A percentile compares a stretch with the other conserved stretches of the same genome.
Conservation (phyloP, 2,888 invertebrate species). For the Nephrotoma appendiculata region DNA sequence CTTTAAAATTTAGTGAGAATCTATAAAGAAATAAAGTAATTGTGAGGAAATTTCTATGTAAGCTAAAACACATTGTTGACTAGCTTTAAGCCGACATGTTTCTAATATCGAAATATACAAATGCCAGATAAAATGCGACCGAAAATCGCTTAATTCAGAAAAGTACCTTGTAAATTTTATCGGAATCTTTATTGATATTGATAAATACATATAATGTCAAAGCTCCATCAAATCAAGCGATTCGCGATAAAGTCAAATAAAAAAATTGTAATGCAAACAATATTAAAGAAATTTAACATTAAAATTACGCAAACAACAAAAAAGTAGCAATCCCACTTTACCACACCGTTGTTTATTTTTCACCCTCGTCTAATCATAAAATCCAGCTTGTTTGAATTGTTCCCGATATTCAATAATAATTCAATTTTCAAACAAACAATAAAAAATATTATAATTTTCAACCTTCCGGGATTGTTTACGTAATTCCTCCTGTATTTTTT, state of each 20-base stretch:
- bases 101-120: no score
- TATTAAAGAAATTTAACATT: background rate
- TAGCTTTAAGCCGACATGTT: no score
- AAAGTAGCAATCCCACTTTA: background rate
- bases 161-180: no score
- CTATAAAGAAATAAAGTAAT: no score
- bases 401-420: constrained; percentile 3
- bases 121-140: no score
- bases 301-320: background rate
- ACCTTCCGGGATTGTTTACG: background rate
- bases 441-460: background rate
- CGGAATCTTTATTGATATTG: no score
- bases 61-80: no score
- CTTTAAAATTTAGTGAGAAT: no score
- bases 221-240: no score
- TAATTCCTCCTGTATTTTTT: background rate
- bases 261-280: background rate
- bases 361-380: background rate
- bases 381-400: background rate
- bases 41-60: no score
- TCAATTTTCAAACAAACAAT: constrained; percentile 2
- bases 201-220: no score
- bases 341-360: background rate
- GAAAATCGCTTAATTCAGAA: no score
- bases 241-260: background rate